phyloP scores from a whole-genome alignment of 37 sponge, comb jelly and placozoan species.

The Tethya wilhelma region DNA sequence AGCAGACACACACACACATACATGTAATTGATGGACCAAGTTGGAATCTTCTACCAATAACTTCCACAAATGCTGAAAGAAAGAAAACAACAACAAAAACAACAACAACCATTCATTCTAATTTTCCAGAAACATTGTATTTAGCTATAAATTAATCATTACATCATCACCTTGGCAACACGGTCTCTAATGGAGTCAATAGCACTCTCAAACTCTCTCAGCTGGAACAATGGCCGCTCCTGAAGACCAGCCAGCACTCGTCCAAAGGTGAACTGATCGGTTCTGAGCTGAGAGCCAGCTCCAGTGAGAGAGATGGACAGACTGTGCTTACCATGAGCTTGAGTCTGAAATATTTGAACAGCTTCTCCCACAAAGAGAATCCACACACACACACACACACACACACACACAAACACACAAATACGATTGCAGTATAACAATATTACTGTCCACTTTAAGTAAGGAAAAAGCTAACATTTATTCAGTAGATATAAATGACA shows the following conservation, averaged over 20 bases:
- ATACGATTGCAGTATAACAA: not conserved
- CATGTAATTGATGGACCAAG: conserved; percentile 72
- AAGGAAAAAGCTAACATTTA: no score
- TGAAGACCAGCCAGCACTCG: conserved; percentile 58
- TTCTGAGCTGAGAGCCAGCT: conserved; percentile 32
- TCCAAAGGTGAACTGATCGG: conserved; percentile 56
- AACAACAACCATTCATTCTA: no score
- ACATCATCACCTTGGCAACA: conserved; percentile 69
- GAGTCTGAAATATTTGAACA: conserved; percentile 63
- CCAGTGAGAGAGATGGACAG: conserved; percentile 14
- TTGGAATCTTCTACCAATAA: conserved; percentile 79
- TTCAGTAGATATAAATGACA: no score
- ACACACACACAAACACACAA: not conserved
- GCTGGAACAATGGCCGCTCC: conserved; percentile 51
- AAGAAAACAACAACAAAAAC: not conserved
- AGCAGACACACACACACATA: conserved; percentile 1
- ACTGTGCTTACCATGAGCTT: not conserved
- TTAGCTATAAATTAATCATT: not conserved
- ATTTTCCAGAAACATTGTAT: no score
- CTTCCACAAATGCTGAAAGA: conserved; percentile 80
- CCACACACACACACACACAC: conserved; percentile 15
- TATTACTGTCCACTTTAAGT: not conserved
- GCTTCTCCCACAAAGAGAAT: conserved; percentile 86
- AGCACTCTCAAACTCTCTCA: conserved; percentile 71
- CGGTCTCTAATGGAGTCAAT: conserved; percentile 62